Conservation (phyloP, 2,888 invertebrate species). For the Apodemia duryi region DNA sequence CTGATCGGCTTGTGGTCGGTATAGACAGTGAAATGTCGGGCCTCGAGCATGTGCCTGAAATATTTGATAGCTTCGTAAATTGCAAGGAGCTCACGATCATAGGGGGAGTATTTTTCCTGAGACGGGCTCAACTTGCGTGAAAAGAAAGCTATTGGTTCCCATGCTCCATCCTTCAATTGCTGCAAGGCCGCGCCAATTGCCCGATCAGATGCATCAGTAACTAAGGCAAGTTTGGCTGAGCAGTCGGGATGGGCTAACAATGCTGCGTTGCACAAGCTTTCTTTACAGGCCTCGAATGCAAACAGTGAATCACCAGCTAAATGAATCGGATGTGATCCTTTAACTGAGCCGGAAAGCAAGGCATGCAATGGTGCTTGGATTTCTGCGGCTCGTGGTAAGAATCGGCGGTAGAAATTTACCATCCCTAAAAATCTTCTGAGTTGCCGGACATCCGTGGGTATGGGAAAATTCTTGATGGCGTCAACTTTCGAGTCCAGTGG, state of each 20-base stretch:
- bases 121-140: no score
- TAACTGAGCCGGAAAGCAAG: conserved; percentile 34
- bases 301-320: neutral
- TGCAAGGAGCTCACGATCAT: no score
- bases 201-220: conserved; percentile 34
- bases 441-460: conserved; percentile 29
- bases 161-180: conserved; percentile 16
- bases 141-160: no score
- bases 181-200: conserved; percentile 34
- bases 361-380: conserved; percentile 41
- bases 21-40: no score
- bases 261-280: no score
- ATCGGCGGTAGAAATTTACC: conserved; percentile 39
- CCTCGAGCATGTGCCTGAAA: no score
- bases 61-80: no score
- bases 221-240: conserved; percentile 36
- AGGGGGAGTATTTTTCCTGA: no score
- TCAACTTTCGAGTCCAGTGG: conserved; percentile 40
- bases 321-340: conserved; percentile 35
- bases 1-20: no score
- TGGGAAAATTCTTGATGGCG: conserved; percentile 30
- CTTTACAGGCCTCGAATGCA: conserved; percentile 7
- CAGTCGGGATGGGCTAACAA: conserved; percentile 23
- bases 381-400: conserved; percentile 41
- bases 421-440: conserved; percentile 35